Conservation (phyloP, 37 sponge, comb jelly and placozoan species). For the Ephydatia muelleri region DNA sequence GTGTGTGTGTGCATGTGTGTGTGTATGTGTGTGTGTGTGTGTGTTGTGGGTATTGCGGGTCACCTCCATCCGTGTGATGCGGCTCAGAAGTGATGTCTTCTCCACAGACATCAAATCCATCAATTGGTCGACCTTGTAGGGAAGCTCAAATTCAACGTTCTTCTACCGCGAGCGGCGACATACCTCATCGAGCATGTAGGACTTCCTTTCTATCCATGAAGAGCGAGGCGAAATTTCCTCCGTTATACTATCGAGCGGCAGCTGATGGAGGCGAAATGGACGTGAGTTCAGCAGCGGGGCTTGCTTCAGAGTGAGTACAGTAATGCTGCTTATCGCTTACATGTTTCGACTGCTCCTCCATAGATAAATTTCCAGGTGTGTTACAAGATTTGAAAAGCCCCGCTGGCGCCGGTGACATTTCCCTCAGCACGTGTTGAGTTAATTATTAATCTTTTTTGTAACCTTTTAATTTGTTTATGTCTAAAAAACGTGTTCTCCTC, state of each 20-base stretch:
- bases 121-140: conserved; percentile 40
- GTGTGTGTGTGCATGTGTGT: too few species aligned
- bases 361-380: too few species aligned
- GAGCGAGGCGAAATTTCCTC: not conserved
- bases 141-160: not conserved
- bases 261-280: not conserved
- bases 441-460: too few species aligned
- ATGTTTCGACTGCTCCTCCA: too few species aligned
- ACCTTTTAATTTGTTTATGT: not conserved
- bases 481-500: conserved; percentile 52
- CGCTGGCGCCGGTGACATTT: too few species aligned
- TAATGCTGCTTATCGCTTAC: too few species aligned
- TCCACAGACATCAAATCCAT: conserved; percentile 54
- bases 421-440: too few species aligned
- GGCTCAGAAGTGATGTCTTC: conserved; percentile 18
- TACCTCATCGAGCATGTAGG: conserved; percentile 55
- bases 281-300: not conserved
- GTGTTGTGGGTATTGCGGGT: not conserved
- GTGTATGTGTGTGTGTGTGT: too few species aligned
- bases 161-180: not conserved
- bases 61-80: conserved; percentile 38
- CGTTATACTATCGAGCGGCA: not conserved
- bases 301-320: not conserved
- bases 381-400: too few species aligned
- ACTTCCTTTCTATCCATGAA: conserved; percentile 21